Evolutionary conservation across 1,140 invertebrate genomes (phyloP), one percentile per base, ranked within the genome.

Genomic region (Brachionus paranguensis): DNA sequence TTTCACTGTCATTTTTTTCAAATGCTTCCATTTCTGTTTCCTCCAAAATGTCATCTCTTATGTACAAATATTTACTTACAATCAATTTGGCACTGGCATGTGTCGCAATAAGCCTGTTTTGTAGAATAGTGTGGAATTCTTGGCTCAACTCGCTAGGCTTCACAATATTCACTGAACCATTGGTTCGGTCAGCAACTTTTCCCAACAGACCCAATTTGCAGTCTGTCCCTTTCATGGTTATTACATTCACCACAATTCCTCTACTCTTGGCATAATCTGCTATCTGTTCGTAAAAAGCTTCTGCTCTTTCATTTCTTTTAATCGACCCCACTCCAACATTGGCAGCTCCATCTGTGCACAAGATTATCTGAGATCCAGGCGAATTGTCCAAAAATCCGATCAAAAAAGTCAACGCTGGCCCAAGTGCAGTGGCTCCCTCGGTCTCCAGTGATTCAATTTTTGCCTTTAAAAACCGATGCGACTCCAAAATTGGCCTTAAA

Each of bases 291-390:
- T 88, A 89, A 83, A 89, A 89, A 11, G 85, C 83, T 50, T 83
- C 83, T 14, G 68, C 10, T 14, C 37, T 72, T 29, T 27, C 10
- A 85, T 29, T 3, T 17, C 53, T 47, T 20, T 86, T 85, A 24
- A 88, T 79, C 37, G 86, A 86, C 4, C 88, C 88, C n/a, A 88
- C 65, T 6, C 88, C 88, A 55, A 88, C 85, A 85, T 89, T 89
- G 4, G 88, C 88, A 83, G 86, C 84, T 8, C 88, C 88, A 85
- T 89, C 88, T 17, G 88, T 89, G 84, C 88, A 89, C n/a, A 89
- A 64, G 53, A 89, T 87, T n/a, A 89, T 86, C 86, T 88, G 88
- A 83, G 88, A 89, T 12, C 88, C 88, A n/a, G 86, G 84, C 14
- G 86, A 84, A 43, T 86, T 84, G 8, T 85, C 84, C 6, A 87